Percentiles rank a stretch among this genome's conserved stretches.
These are phyloP conservation scores for Panagrolaimus sp. DNA, from an alignment of 1,140 invertebrate species.

Conservation along the genomic window DNA sequence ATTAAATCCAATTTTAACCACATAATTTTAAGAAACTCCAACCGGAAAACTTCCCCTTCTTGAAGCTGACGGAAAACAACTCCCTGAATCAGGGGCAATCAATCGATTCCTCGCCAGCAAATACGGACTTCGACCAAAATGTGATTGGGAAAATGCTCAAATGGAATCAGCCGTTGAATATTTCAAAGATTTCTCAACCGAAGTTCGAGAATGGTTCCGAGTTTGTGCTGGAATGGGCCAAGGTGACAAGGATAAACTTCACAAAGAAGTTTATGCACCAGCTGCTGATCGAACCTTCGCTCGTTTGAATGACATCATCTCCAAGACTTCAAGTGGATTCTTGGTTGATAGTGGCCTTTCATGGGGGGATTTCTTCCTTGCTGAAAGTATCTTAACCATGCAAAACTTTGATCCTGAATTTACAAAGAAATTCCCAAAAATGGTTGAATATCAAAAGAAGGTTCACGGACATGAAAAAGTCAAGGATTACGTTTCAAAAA, in stretches of 20 bases:
- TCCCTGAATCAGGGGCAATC: neutral
- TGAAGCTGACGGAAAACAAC: neutral
- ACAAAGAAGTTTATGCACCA: neutral
- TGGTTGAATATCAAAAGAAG: slow-evolving; percentile 15
- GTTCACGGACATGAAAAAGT: neutral
- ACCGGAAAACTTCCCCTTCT: neutral
- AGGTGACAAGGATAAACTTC: neutral
- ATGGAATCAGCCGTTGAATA: neutral
- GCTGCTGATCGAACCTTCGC: neutral
- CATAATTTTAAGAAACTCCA: neutral
- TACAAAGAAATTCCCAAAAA: slow-evolving; percentile 4
- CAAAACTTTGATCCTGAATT: neutral
- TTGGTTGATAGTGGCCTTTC: slow-evolving; percentile 2
- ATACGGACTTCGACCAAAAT: neutral
- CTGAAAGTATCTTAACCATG: neutral
- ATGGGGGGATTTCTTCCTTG: neutral
- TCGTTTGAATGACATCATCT: neutral
- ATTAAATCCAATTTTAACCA: too few species aligned
- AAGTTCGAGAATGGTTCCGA: neutral
- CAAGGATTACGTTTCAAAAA: neutral
- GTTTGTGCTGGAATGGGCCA: neutral
- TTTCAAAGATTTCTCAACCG: neutral
- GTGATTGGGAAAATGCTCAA: neutral
- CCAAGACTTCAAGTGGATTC: neutral
- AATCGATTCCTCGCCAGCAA: neutral